Base-by-base conservation (phyloP, 1,140 invertebrate genomes). In the Trichonephila inaurata region DNA sequence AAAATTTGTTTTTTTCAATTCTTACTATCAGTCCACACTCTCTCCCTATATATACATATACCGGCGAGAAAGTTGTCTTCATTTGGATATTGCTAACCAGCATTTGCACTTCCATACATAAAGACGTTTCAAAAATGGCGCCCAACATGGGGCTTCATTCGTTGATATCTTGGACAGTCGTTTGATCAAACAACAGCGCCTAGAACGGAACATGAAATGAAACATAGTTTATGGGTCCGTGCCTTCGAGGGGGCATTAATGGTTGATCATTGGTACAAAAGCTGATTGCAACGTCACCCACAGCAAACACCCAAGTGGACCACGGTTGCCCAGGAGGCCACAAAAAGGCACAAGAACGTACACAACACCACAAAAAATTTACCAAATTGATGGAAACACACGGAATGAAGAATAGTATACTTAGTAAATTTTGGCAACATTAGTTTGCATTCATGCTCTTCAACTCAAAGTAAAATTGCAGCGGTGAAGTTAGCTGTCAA, bases 191-290 rank as follows among this genome's bases (percentile, higher is more conserved):
- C 96, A 96, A 95, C 96, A 96, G 95, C 97, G 96, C 96, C 96
- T 97, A 96, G 96, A 97, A 95, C 97, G 97, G 96, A 97, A 97
- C 97, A 97, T 97, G 96, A 97, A 97, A 72, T 96, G 95, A 96
- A 97, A 96, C 96, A 96, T 94, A 85, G 44, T 92, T 81, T 83
- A 62, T 61, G 89, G 10, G 89, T 60, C 85, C 21, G 64, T 44
- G 92, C 83, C 62, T 81, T 72, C 62, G 77, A 58, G 61, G 28
- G 19, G 33, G 87, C 93, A 89, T 93, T 93, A 87, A 90, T 72
- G 88, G 77, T 33, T 83, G 92, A 24, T 72, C 44, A 66, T 58
- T 60, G 64, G 86, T 19, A 51, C 51, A 91, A 24, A 14, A 77
- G 69, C 89, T 58, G 81, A 19, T 62, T 91, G 40, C 69, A 44